phyloP scores from a whole-genome alignment of 2,888 invertebrate species.

The Allygus modestus region DNA sequence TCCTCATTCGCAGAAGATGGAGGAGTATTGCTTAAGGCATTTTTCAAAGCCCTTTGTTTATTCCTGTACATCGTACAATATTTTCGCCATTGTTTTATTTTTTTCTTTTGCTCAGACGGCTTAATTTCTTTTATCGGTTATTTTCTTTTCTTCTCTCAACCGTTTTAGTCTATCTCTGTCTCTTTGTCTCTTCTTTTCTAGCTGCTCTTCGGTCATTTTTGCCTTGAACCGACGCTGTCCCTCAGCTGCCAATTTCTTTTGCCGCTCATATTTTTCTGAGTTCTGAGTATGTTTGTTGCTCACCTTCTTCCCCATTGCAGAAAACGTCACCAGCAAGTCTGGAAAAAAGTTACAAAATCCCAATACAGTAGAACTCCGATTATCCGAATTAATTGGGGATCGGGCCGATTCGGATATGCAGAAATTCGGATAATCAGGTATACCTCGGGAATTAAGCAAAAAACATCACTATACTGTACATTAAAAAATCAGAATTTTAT shows the following conservation, averaged over 20 bases:
- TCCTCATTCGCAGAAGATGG: neutral
- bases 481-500: too few species aligned
- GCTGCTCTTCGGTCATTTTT: conserved; percentile 44
- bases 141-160: conserved; percentile 52
- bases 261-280: conserved; percentile 43
- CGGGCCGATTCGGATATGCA: too few species aligned
- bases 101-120: neutral
- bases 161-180: conserved; percentile 41
- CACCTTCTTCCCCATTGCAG: conserved; percentile 40
- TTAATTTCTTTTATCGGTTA: conserved; percentile 10
- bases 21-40: neutral
- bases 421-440: too few species aligned
- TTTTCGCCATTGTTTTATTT: conserved; percentile 30
- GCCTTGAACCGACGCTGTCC: conserved; percentile 47
- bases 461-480: too few species aligned
- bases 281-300: conserved; percentile 22
- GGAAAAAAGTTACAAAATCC: conserved; percentile 1
- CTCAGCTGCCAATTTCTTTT: conserved; percentile 48
- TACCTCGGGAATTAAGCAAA: too few species aligned
- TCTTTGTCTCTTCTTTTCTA: conserved; percentile 44
- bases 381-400: too few species aligned
- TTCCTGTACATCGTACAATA: neutral
- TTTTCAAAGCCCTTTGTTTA: neutral
- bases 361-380: too few species aligned
- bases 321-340: neutral